Conservation (phyloP, 2,888 invertebrate genomes). For the Diabrotica balteata region DNA sequence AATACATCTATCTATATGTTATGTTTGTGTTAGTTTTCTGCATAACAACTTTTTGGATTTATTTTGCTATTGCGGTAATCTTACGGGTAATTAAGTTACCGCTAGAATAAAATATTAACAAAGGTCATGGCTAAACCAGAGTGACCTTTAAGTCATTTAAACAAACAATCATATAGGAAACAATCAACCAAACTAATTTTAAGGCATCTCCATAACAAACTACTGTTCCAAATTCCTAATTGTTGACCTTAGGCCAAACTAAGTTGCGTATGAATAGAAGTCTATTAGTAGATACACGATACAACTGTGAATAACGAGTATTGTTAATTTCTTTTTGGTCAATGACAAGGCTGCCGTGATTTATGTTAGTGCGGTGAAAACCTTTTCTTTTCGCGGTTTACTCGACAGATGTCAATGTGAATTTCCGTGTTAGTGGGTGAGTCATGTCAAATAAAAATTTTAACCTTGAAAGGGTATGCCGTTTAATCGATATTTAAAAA, state of each 20-base stretch:
- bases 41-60: no score
- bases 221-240: conserved; percentile 15
- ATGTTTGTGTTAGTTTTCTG: no score
- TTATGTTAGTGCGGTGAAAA: conserved; percentile 23
- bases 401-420: neutral
- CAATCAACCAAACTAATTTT: conserved; percentile 4
- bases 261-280: conserved; percentile 17
- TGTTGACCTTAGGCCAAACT: conserved; percentile 12
- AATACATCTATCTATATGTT: no score
- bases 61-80: no score
- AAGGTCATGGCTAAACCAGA: no score
- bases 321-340: conserved; percentile 29
- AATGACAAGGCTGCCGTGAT: conserved; percentile 26
- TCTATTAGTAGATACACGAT: conserved; percentile 8
- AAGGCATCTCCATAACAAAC: conserved; percentile 11
- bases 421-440: neutral
- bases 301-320: conserved; percentile 19
- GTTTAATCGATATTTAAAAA: no score
- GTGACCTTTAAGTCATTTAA: neutral
- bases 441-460: no score
- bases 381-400: conserved; percentile 21
- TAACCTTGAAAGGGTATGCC: no score
- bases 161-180: conserved; percentile 1
- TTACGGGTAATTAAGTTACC: no score
- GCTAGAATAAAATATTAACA: no score